Percentiles rank a stretch among this genome's conserved stretches.
Conservation (phyloP, 2,113 vertebrate species). For the Antigone vipio region DNA sequence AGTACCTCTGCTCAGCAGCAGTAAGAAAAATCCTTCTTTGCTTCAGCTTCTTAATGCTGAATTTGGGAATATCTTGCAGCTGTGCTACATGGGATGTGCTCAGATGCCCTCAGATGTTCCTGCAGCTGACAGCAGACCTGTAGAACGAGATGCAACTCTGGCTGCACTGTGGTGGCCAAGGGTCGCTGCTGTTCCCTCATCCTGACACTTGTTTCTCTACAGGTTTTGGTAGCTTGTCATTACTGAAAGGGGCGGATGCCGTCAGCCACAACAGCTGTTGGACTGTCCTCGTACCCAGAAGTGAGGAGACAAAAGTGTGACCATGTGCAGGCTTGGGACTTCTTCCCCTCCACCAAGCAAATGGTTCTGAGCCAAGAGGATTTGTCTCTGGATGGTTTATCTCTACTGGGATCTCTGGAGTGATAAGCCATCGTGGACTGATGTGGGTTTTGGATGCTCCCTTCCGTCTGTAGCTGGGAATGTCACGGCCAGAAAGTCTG, state of each 20-base stretch:
- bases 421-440: rapidly evolving
- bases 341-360: background rate
- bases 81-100: rapidly evolving
- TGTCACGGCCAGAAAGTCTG: background rate
- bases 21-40: background rate
- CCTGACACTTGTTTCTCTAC: rapidly evolving
- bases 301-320: background rate
- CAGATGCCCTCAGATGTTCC: background rate
- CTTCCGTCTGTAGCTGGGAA: background rate
- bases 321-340: rapidly evolving
- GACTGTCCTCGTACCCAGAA: rapidly evolving
- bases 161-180: background rate
- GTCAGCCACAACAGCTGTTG: rapidly evolving
- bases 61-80: background rate
- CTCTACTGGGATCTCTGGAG: background rate
- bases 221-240: background rate
- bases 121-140: background rate
- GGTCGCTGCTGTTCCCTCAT: background rate
- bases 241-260: background rate
- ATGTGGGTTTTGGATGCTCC: background rate
- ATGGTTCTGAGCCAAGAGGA: background rate
- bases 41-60: background rate
- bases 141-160: background rate
- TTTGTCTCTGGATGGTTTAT: background rate
- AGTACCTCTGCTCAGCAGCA: background rate